A percentile compares a stretch with the other conserved stretches of the same genome.
Conservation (phyloP, 2,113 vertebrate species). For the Acrocephalus kingi region DNA sequence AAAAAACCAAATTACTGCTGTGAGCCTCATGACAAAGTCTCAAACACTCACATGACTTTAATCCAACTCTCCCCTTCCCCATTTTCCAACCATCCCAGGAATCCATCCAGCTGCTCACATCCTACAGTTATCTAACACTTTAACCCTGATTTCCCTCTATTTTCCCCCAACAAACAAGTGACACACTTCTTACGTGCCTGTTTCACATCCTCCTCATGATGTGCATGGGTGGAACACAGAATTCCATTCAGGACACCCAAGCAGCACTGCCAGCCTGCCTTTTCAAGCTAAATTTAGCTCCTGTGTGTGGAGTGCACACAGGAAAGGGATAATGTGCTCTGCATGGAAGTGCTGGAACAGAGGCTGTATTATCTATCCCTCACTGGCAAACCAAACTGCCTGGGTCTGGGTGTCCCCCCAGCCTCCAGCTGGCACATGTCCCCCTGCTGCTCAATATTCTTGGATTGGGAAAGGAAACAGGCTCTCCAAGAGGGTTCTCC, state of each 20-base stretch:
- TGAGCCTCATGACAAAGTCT: not conserved
- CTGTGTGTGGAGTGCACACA: rapidly evolving
- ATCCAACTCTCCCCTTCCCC: not conserved
- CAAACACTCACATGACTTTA: not conserved
- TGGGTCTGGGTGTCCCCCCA: not conserved
- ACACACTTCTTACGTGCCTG: not conserved
- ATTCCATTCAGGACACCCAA: not conserved
- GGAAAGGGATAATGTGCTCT: not conserved
- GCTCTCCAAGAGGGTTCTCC: not conserved
- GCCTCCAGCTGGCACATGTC: not conserved
- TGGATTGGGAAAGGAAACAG: not conserved
- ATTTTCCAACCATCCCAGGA: not conserved
- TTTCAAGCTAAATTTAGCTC: not conserved
- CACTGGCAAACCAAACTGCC: not conserved
- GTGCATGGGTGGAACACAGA: not conserved
- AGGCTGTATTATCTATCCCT: not conserved
- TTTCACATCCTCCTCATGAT: not conserved
- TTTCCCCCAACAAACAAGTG: not conserved
- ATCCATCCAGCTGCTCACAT: not conserved
- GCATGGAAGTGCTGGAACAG: not conserved
- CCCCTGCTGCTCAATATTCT: not conserved
- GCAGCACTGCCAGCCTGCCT: not conserved
- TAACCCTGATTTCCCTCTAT: not conserved
- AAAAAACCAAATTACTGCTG: not conserved
- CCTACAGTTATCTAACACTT: not conserved